A percentile compares a stretch with the other conserved stretches of the same genome.
phyloP scores from a whole-genome alignment of 1,140 invertebrate genomes.

The Cyclargus thomasi region DNA sequence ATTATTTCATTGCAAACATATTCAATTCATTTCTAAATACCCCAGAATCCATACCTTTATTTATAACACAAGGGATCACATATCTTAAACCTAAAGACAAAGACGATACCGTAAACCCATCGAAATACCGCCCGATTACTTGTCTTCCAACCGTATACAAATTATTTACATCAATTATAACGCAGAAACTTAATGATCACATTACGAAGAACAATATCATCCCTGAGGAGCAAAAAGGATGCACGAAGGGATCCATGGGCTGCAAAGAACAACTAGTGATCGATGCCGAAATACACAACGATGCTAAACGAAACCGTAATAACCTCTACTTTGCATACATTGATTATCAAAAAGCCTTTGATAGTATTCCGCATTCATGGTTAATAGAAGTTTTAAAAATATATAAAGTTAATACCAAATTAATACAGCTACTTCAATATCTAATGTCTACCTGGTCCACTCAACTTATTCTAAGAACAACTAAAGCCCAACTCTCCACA shows the following conservation, averaged over 20 bases:
- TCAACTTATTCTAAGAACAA: neutral
- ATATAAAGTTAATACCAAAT: slow-evolving; percentile 23
- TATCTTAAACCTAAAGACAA: slow-evolving; percentile 17
- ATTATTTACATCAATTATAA: slow-evolving; percentile 20
- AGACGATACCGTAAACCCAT: slow-evolving; percentile 13
- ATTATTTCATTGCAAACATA: neutral
- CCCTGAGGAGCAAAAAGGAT: slow-evolving; percentile 30
- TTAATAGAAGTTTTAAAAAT: slow-evolving; percentile 23
- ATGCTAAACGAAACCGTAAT: slow-evolving; percentile 23
- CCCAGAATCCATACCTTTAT: neutral
- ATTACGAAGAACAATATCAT: slow-evolving; percentile 16
- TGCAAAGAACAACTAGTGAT: slow-evolving; percentile 27
- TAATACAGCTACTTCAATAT: slow-evolving; percentile 22
- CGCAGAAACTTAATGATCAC: slow-evolving; percentile 15
- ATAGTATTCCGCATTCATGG: slow-evolving; percentile 30
- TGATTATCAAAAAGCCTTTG: slow-evolving; percentile 32
- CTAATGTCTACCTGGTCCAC: slow-evolving; percentile 26
- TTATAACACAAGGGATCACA: slow-evolving; percentile 16
- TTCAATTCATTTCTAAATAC: neutral
- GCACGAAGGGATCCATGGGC: slow-evolving; percentile 14
- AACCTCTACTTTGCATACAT: slow-evolving; percentile 27
- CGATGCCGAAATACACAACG: slow-evolving; percentile 22
- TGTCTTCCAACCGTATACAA: slow-evolving; percentile 24
- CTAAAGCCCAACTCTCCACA: neutral
- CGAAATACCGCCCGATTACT: slow-evolving; percentile 22